These are phyloP conservation scores for Crotophaga sulcirostris DNA, from an alignment of 2,113 vertebrate genomes.

Conservation along the genomic window DNA sequence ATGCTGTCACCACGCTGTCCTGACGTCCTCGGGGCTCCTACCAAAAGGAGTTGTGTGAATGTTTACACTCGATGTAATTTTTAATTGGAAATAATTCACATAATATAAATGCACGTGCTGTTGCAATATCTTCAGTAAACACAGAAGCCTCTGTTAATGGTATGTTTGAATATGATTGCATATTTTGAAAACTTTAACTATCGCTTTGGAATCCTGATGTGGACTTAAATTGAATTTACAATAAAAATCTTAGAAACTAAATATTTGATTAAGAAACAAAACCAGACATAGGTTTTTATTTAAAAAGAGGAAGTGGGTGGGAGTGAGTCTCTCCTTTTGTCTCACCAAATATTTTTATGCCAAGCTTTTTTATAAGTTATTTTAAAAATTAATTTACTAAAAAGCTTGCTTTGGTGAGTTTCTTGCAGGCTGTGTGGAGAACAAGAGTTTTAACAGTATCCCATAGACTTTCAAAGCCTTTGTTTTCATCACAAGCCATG, in stretches of 20 bases:
- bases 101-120: not conserved
- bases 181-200: not conserved
- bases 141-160: fast-evolving
- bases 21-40: fast-evolving
- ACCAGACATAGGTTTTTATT: not conserved
- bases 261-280: not conserved
- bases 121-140: not conserved
- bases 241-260: not conserved
- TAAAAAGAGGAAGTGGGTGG: too few relatives aligned
- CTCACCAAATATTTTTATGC: not conserved
- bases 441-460: not conserved
- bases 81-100: not conserved
- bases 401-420: not conserved
- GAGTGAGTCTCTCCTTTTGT: not conserved
- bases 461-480: not conserved
- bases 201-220: fast-evolving
- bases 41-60: not conserved
- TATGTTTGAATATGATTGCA: fast-evolving
- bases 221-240: not conserved
- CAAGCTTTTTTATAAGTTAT: not conserved
- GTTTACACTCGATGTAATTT: fast-evolving
- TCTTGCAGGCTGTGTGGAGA: not conserved
- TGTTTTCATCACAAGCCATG: not conserved
- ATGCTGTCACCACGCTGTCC: fast-evolving
- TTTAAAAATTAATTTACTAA: not conserved